Evolutionary conservation across 1,140 invertebrate species (phyloP).

Genomic region (Bombus breviceps): DNA sequence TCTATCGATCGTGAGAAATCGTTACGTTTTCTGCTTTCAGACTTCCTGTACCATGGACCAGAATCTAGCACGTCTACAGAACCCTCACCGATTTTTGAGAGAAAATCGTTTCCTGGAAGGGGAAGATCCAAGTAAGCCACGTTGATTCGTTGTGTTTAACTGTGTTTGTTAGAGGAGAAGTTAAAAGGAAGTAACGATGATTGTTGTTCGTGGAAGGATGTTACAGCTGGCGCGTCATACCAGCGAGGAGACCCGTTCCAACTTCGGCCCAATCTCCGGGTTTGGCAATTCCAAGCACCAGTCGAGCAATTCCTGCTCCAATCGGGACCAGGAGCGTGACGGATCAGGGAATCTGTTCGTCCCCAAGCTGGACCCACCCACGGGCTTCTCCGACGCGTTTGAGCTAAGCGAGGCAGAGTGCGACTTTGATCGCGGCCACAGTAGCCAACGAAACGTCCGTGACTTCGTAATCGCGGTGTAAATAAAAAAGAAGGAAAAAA

Average conservation of each 20-base stretch:
- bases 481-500: conserved; percentile 73
- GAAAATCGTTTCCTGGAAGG: conserved; percentile 84
- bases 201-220: conserved; percentile 69
- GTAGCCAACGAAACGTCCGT: conserved; percentile 78
- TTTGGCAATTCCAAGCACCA: conserved; percentile 81
- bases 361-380: conserved; percentile 85
- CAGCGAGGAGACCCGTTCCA: conserved; percentile 82
- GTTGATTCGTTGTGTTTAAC: too few relatives aligned
- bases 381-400: conserved; percentile 84
- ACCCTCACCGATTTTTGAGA: conserved; percentile 84
- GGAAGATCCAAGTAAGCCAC: conserved; percentile 80
- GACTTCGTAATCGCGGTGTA: conserved; percentile 83
- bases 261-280: conserved; percentile 81
- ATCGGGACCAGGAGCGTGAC: conserved; percentile 81
- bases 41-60: conserved; percentile 84
- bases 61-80: conserved; percentile 85
- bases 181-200: neutral
- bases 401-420: conserved; percentile 84
- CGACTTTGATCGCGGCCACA: conserved; percentile 79
- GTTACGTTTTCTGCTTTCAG: conserved; percentile 68
- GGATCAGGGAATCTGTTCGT: conserved; percentile 84
- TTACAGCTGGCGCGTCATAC: conserved; percentile 82
- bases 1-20: conserved; percentile 6
- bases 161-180: neutral
- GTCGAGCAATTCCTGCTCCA: conserved; percentile 77